These are phyloP conservation scores for Macaria liturata DNA, from an alignment of 2,888 invertebrate genomes.

Conservation along the genomic window DNA sequence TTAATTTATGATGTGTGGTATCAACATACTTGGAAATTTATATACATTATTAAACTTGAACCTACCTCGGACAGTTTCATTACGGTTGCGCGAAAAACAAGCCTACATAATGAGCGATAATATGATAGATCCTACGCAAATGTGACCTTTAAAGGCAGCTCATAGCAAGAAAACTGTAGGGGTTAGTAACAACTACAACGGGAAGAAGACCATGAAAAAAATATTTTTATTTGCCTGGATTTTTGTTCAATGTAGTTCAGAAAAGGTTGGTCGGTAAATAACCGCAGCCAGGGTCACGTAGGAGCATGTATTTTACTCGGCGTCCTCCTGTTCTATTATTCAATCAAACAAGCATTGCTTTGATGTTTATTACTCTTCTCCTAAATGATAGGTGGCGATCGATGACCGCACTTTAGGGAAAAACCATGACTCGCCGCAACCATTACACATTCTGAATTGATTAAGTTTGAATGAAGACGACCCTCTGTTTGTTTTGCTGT, in stretches of 20 bases:
- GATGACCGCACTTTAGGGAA: slow-evolving; percentile 60
- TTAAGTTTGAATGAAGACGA: slow-evolving; percentile 13
- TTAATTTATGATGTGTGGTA: too few species aligned
- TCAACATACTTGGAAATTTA: too few species aligned
- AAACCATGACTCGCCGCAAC: slow-evolving; percentile 60
- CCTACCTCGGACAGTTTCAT: too few species aligned
- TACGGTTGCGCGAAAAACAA: too few species aligned
- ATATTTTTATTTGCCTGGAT: neutral
- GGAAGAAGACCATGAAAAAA: neutral
- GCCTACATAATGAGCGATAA: too few species aligned
- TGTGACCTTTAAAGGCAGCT: too few species aligned
- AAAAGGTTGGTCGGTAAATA: slow-evolving; percentile 36
- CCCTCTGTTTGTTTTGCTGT: neutral
- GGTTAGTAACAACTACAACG: too few species aligned
- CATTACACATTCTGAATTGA: slow-evolving; percentile 18
- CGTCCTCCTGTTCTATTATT: slow-evolving; percentile 58
- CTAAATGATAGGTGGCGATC: slow-evolving; percentile 63
- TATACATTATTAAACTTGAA: too few species aligned
- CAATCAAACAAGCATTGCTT: slow-evolving; percentile 61
- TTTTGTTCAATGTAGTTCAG: slow-evolving; percentile 14
- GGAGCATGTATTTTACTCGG: slow-evolving; percentile 42
- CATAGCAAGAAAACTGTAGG: too few species aligned
- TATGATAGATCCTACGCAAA: too few species aligned
- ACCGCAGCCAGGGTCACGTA: slow-evolving; percentile 42
- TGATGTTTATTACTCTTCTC: slow-evolving; percentile 63